Base-by-base conservation (phyloP, 2,113 vertebrate genomes). In the Excalfactoria chinensis region DNA sequence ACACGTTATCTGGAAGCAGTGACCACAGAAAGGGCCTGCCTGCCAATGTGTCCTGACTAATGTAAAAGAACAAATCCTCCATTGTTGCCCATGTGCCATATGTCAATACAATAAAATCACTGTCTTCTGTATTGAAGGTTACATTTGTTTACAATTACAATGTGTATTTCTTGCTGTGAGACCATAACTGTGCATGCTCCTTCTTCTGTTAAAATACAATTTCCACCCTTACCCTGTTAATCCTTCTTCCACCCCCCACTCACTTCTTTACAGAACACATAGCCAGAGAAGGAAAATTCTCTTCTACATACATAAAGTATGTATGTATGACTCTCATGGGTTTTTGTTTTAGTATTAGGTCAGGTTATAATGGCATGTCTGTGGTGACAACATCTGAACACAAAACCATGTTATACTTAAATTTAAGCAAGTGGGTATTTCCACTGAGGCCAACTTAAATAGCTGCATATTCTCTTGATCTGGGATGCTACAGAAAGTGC, bases 111-210 rank as follows among this genome's bases (percentile, higher is more conserved):
- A 94, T 93, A 93, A 95, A 95, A 94, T 89, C 77, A 60, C 84
- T 88, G 86, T 96, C 86, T 88, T 90, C 86, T 88, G n/a, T 49
- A 34, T 64, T 90, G 63, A 92, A 17, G 51, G 83, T 86, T 82
- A 85, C 90, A 93, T 94, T 95, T 95, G 93, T 89, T 94, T 92
- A 89, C 76, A 84, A 95, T 93, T 85, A 88, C 58, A 72, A n/a
- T 69, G 75, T 92, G 88, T 93, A 82, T 78, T 93, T 86, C 95
- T 94, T 89, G 28, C 90, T 95, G 48, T 41, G 70, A 92, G 44
- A 69, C 72, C 81, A n/a, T 19, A 88, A 71, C 53, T 88, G 43
- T 63, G 23, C 72, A 68, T 3, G 6, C 6, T 66, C 58, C 84
- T 81, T 93, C 53, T 92, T 93, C 58, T 68, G 28, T 43, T 90